Evolutionary conservation across 2,797 vertebrate species (phyloP).

Genomic region (Anas bernieri): DNA sequence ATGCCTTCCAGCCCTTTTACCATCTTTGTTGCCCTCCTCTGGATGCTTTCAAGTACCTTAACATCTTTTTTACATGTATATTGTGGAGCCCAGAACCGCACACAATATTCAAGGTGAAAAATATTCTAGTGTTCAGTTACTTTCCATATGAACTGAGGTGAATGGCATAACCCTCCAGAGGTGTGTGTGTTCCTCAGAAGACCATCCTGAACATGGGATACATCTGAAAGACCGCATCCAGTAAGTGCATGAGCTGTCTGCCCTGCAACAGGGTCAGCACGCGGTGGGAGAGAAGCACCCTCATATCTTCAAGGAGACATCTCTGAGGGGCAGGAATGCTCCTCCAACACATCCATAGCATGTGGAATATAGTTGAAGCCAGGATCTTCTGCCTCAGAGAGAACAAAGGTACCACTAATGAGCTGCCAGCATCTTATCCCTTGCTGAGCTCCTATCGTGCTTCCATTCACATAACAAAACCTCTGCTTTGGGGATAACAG

Average conservation of each 20-base stretch:
- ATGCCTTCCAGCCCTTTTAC: neutral
- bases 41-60: neutral
- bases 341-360: neutral
- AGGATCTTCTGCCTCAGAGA: neutral
- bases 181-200: neutral
- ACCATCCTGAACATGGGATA: neutral
- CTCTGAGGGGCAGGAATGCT: neutral
- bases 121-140: neutral
- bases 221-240: neutral
- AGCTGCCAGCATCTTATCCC: neutral
- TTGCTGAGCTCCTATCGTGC: rapidly evolving
- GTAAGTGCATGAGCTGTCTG: neutral
- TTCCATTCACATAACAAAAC: rapidly evolving
- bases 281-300: neutral
- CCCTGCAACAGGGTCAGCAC: neutral
- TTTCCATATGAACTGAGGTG: neutral
- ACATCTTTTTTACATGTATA: neutral
- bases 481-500: neutral
- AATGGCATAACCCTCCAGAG: neutral
- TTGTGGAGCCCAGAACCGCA: neutral
- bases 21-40: neutral
- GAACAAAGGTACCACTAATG: neutral
- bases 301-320: neutral
- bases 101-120: neutral
- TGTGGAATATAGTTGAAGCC: neutral